Percentiles rank a stretch among this genome's conserved stretches.
These are phyloP conservation scores for Panulirus ornatus DNA, from an alignment of 1,140 invertebrate genomes.

Conservation along the genomic window DNA sequence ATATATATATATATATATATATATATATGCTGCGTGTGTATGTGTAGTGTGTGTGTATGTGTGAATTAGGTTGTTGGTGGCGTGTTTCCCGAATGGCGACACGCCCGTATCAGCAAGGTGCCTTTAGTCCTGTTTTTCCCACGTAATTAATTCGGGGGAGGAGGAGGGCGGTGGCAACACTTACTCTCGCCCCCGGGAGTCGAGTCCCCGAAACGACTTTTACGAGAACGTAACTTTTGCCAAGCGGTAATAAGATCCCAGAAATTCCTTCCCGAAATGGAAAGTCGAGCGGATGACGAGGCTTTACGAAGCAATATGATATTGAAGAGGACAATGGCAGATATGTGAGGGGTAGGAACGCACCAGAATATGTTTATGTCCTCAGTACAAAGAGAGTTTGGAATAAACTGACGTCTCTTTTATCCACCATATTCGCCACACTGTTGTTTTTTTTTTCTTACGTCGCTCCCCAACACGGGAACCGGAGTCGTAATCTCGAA, in stretches of 20 bases:
- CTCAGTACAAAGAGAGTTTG: background rate
- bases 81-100: too few species aligned
- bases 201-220: background rate
- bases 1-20: too few species aligned
- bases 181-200: background rate
- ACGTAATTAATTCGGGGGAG: background rate
- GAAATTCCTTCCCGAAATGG: constrained; percentile 10
- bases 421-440: background rate
- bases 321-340: background rate
- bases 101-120: too few species aligned
- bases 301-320: constrained; percentile 16
- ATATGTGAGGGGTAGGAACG: background rate
- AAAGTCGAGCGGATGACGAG: constrained; percentile 1
- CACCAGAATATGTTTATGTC: background rate
- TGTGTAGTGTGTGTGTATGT: too few species aligned
- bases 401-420: background rate
- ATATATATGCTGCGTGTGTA: too few species aligned
- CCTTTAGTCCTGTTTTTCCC: background rate
- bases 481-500: background rate
- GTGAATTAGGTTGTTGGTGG: too few species aligned
- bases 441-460: background rate
- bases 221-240: background rate
- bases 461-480: background rate
- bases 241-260: constrained; percentile 1
- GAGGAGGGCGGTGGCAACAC: background rate